Evolutionary conservation across 2,888 invertebrate genomes (phyloP).

Genomic region (Ferrisia virgata): DNA sequence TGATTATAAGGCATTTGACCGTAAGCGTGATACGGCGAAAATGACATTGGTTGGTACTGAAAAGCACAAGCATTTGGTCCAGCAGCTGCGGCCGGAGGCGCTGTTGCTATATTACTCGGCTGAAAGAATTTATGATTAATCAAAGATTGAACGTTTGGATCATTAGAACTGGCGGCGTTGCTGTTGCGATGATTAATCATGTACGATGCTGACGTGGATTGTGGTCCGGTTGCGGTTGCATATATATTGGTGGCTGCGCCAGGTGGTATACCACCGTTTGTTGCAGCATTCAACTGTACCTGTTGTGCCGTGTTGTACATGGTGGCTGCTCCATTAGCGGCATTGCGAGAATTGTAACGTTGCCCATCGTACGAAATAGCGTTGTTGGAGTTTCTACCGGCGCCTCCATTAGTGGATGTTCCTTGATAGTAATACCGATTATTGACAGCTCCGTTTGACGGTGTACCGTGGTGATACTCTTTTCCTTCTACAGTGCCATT

Average conservation of each 20-base stretch:
- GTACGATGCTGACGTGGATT: constrained; percentile 50
- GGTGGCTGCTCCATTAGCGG: neutral
- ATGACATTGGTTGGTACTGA: constrained; percentile 37
- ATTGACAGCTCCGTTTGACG: neutral
- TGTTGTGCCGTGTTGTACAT: neutral
- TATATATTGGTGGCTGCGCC: neutral
- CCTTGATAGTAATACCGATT: constrained; percentile 6
- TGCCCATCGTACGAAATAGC: neutral
- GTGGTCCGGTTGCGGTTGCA: constrained; percentile 45
- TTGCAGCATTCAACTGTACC: neutral
- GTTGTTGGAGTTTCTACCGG: neutral
- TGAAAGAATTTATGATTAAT: constrained; percentile 74
- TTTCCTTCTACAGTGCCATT: neutral
- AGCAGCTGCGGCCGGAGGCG: constrained; percentile 60
- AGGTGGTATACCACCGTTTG: neutral
- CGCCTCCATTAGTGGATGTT: neutral
- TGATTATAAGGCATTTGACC: constrained; percentile 38
- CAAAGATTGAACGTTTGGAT: constrained; percentile 58
- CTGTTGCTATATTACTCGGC: constrained; percentile 60
- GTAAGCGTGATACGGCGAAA: constrained; percentile 41
- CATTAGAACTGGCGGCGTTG: constrained; percentile 50
- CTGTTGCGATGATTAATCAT: constrained; percentile 54
- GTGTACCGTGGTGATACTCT: neutral
- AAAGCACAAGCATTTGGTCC: constrained; percentile 65
- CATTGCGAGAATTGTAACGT: constrained; percentile 6